Evolutionary conservation across 92 coral and sea anemone genomes (phyloP).

Genomic region (Metridium senile): DNA sequence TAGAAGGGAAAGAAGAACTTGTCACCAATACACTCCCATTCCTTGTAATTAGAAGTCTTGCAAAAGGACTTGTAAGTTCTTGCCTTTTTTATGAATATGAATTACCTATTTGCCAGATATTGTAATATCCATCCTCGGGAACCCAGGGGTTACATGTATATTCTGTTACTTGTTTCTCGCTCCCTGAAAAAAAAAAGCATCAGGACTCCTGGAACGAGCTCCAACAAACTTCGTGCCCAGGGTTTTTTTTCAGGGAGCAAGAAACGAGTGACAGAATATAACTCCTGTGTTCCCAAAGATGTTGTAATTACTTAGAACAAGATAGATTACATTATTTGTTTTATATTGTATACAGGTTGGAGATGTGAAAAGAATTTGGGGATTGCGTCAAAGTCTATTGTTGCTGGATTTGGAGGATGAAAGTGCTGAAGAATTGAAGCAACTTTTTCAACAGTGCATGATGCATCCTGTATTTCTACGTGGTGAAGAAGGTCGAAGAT

Average conservation of each 20-base stretch:
- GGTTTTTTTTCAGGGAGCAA: too few relatives aligned
- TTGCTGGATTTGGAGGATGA: conserved; percentile 93
- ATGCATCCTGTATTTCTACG: conserved; percentile 85
- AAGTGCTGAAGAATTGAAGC: conserved; percentile 75
- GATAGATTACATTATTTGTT: neutral
- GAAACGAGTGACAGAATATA: too few relatives aligned
- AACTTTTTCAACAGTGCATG: conserved; percentile 88
- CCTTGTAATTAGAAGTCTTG: conserved; percentile 69
- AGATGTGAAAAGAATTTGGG: conserved; percentile 94
- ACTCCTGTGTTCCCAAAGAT: too few relatives aligned
- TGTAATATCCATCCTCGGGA: too few relatives aligned
- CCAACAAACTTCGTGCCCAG: too few relatives aligned
- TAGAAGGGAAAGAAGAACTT: conserved; percentile 94
- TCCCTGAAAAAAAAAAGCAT: too few relatives aligned
- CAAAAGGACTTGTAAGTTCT: conserved; percentile 70
- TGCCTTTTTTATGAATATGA: neutral
- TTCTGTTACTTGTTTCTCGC: too few relatives aligned
- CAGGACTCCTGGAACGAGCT: too few relatives aligned
- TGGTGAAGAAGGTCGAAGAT: conserved; percentile 90
- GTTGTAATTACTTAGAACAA: too few relatives aligned
- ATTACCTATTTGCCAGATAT: too few relatives aligned
- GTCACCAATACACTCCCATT: conserved; percentile 87
- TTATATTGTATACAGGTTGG: conserved; percentile 39
- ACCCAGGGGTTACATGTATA: too few relatives aligned
- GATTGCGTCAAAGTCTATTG: conserved; percentile 80